Conservation (phyloP, 2,888 invertebrate genomes). For the Horisme vitalbata region DNA sequence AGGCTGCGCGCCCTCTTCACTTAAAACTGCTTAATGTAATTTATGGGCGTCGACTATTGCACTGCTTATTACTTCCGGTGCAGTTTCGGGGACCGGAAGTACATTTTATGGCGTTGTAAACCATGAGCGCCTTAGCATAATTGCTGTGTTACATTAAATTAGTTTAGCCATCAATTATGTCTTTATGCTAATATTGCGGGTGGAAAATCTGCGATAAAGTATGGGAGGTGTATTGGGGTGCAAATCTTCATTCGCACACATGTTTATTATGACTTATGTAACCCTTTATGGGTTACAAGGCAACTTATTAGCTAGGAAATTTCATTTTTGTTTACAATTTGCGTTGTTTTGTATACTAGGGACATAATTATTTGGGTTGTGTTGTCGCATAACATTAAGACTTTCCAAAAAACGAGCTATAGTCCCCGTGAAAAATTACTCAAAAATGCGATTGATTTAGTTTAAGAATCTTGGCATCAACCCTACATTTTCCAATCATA, state of each 20-base stretch:
- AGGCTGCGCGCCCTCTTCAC: constrained; percentile 56
- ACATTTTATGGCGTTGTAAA: constrained; percentile 77
- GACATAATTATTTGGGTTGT: no score
- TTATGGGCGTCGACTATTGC: constrained; percentile 73
- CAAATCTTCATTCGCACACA: constrained; percentile 59
- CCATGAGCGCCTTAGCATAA: constrained; percentile 78
- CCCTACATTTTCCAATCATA: no score
- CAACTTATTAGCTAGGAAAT: no score
- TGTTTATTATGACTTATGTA: constrained; percentile 25
- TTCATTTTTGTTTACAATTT: no score
- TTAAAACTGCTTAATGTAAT: constrained; percentile 79
- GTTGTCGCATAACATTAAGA: no score
- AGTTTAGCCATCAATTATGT: constrained; percentile 75
- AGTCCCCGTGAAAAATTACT: no score
- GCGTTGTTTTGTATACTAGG: no score
- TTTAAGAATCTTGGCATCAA: no score
- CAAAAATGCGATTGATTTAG: no score
- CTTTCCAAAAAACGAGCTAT: no score
- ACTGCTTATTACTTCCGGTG: constrained; percentile 78
- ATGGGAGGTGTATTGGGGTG: constrained; percentile 24
- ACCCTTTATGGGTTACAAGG: neutral
- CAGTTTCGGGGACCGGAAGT: constrained; percentile 74
- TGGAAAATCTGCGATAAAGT: constrained; percentile 36
- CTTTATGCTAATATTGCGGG: constrained; percentile 63
- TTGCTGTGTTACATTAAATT: constrained; percentile 77